Evolutionary conservation across 2,888 invertebrate genomes (phyloP).

Genomic region (Melanostoma scalare): DNA sequence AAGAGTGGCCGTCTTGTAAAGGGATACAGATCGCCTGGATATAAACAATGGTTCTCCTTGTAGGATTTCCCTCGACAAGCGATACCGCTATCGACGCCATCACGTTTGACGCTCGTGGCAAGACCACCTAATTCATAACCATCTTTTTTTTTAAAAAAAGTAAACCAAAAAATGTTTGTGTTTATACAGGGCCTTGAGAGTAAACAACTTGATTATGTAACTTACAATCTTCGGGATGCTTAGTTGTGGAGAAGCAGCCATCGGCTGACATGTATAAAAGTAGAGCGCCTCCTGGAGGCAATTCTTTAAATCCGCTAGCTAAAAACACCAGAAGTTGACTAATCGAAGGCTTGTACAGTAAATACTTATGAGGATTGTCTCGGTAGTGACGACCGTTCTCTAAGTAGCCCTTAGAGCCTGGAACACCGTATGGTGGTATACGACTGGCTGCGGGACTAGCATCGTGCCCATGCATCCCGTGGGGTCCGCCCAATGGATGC

Average conservation of each 20-base stretch:
- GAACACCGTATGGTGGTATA: slow-evolving; percentile 83
- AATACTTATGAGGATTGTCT: slow-evolving; percentile 98
- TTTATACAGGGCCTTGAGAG: background rate
- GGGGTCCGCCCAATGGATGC: slow-evolving; percentile 84
- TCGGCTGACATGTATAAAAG: slow-evolving; percentile 97
- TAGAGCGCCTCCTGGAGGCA: slow-evolving; percentile 94
- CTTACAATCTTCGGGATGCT: slow-evolving; percentile 95
- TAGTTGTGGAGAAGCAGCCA: slow-evolving; percentile 90
- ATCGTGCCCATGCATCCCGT: slow-evolving; percentile 82
- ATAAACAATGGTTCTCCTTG: slow-evolving; percentile 90
- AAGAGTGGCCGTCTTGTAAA: slow-evolving; percentile 96
- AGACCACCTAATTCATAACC: slow-evolving; percentile 96
- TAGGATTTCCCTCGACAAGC: slow-evolving; percentile 81
- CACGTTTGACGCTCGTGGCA: slow-evolving; percentile 92
- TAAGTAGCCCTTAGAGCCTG: slow-evolving; percentile 84
- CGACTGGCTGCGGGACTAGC: slow-evolving; percentile 82
- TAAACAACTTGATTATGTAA: slow-evolving; percentile 11
- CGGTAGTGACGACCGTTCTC: slow-evolving; percentile 89
- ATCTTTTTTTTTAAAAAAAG: slow-evolving; percentile 82
- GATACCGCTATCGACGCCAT: slow-evolving; percentile 83
- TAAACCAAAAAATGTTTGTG: background rate
- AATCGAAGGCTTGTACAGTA: slow-evolving; percentile 96
- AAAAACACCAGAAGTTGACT: slow-evolving; percentile 96
- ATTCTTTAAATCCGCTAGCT: slow-evolving; percentile 95
- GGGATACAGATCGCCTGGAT: slow-evolving; percentile 96